phyloP scores from a whole-genome alignment of 2,797 vertebrate species.

The Gouania willdenowi region DNA sequence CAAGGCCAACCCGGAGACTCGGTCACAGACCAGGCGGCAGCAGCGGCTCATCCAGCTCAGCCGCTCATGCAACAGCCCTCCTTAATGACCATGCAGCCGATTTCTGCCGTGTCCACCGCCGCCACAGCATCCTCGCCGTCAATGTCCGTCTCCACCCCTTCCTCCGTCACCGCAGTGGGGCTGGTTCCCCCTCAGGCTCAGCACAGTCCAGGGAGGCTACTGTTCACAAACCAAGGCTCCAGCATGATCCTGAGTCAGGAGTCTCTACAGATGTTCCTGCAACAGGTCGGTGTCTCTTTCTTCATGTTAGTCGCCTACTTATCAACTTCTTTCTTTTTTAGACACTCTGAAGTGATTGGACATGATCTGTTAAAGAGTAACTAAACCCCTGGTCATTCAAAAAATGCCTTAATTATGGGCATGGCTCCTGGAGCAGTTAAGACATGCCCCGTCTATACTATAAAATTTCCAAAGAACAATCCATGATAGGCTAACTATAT shows the following conservation, averaged over 20 bases:
- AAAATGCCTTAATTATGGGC: too few species aligned
- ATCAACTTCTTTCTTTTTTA: too few species aligned
- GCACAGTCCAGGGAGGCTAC: slow-evolving; percentile 85
- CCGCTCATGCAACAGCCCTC: slow-evolving; percentile 76
- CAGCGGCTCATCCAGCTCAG: slow-evolving; percentile 66
- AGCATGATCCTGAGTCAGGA: slow-evolving; percentile 88
- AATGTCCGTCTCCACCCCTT: slow-evolving; percentile 65
- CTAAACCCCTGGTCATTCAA: too few species aligned
- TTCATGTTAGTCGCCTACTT: background rate
- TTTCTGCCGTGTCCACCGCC: slow-evolving; percentile 70
- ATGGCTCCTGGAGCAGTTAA: too few species aligned
- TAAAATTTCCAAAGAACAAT: too few species aligned
- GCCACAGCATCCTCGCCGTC: slow-evolving; percentile 66
- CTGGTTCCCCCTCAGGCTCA: slow-evolving; percentile 73
- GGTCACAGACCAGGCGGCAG: slow-evolving; percentile 76
- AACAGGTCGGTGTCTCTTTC: slow-evolving; percentile 80
- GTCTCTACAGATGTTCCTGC: slow-evolving; percentile 91
- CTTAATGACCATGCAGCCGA: slow-evolving; percentile 77
- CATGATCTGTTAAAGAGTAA: too few species aligned
- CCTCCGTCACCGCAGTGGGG: slow-evolving; percentile 70
- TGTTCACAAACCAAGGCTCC: slow-evolving; percentile 80
- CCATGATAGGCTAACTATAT: too few species aligned
- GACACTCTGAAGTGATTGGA: too few species aligned
- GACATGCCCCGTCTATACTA: too few species aligned
- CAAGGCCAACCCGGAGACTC: slow-evolving; percentile 70